Evolutionary conservation across 2,113 vertebrate species (phyloP), one percentile per base, ranked within the genome.

Genomic region (Notarius quadriscutis): DNA sequence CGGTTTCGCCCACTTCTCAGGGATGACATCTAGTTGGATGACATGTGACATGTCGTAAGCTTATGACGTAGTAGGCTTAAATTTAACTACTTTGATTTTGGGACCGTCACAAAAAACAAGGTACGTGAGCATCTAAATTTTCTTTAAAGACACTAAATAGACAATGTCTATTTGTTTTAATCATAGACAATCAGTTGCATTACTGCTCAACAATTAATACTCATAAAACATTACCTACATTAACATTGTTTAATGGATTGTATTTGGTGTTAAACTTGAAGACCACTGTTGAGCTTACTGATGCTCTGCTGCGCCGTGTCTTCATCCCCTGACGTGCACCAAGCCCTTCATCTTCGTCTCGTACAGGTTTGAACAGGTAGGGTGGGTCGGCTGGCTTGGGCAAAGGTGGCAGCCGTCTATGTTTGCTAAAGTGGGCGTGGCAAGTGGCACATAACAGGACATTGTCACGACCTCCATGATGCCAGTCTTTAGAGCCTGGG

Each of bases 321-420:
- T 98, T 99, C 98, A 99, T 99, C 95, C 97, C 98, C 94, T 99
- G 98, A 89, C 98, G 98, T 90, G 95, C 96, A 11, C 95, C 96
- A 90, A 97, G 96, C 85, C 96, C 96, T 92, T 99, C 98, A 4
- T 99, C 98, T 91, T 99, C 98, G 92, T 98, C 98, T 93, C 97
- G 99, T 88, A 99, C 98, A 11, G 97, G 97, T 91, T 99, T 99
- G 91, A 99, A 99, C 97, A 99, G 97, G 93, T 99, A 99, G 1
- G 97, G 94, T 10, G 96, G 95, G 67, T 96, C 96, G 80, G 96
- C 94, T 0, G 97, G 97, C 93, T 99, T 99, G 90, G 97, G 95
- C 2, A 97, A 95, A 87, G 97, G 96, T 0, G 98, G 98, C 83
- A 99, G 95, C 89, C 97, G 97, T 6, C 97, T 97, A 91, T 99